Evolutionary conservation across 1,140 invertebrate species (phyloP), one percentile per base, ranked within the genome.

Genomic region (Ceratosolen solmsi): DNA sequence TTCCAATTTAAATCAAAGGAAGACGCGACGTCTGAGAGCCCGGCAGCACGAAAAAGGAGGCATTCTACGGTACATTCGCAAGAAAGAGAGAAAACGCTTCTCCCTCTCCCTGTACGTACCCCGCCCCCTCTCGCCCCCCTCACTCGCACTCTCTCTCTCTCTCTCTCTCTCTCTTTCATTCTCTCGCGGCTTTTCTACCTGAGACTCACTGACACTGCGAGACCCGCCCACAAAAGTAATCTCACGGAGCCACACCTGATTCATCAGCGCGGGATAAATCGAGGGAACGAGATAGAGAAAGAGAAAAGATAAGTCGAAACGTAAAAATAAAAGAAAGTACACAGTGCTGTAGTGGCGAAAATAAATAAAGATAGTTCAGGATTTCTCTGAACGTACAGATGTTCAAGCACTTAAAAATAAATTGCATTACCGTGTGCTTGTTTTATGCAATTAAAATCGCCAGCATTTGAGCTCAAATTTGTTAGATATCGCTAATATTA

Each of bases 141-240:
- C 41, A 2, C 13, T 46, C 46, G 49, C 70, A 11, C 7, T 70
- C 65, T 77, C 38, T 76, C 36, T 11, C 68, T 49, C 22, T 49
- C 9, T n/a, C 68, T 71, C 68, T 20, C 68, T 11, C 68, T 1
- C 41, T 11, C 8, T 51, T 30, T 74, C 30, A 8, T 17, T 71
- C 70, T 78, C 41, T 78, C 60, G 51, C 51, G 65, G 41, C 88
- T 78, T 36, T 65, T 78, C 58, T 78, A 90, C 88, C 89, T 90
- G 88, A 89, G 87, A 87, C 89, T 89, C 90, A 91, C 90, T 91
- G 90, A 90, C 80, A 88, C 58, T 56, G 8, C 87, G 87, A 88
- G 89, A 91, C 89, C 89, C 91, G 91, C 91, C 91, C 90, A 91
- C 90, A 91, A 92, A 92, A 91, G 90, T 91, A 91, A 92, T 91